Conservation (phyloP, 2,113 vertebrate species). For the Cheilinus undulatus region DNA sequence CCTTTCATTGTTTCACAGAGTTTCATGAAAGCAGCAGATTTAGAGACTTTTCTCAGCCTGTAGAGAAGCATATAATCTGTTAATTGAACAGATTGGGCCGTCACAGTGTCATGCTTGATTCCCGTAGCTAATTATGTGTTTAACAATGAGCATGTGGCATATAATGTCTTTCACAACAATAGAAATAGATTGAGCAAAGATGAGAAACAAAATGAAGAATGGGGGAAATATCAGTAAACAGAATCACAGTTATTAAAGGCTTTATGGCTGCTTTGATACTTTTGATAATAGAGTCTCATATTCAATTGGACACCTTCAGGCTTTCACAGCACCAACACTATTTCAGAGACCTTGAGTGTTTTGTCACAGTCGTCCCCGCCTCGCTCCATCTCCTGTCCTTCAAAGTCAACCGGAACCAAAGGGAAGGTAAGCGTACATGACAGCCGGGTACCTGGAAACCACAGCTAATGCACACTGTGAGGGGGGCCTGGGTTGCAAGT, state of each 20-base stretch:
- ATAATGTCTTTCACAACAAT: not conserved
- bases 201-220: not conserved
- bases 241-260: not conserved
- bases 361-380: slow-evolving; percentile 31
- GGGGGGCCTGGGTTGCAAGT: slow-evolving; percentile 48
- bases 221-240: not conserved
- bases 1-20: not conserved
- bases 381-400: slow-evolving; percentile 43
- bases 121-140: not conserved
- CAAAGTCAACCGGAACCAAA: slow-evolving; percentile 77
- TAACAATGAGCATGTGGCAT: slow-evolving; percentile 1
- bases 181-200: not conserved
- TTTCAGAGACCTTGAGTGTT: slow-evolving; percentile 35
- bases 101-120: not conserved
- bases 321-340: slow-evolving; percentile 3
- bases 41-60: not conserved
- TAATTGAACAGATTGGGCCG: slow-evolving; percentile 2
- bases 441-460: slow-evolving; percentile 51
- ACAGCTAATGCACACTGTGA: slow-evolving; percentile 63
- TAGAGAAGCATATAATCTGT: not conserved
- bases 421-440: slow-evolving; percentile 55
- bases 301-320: slow-evolving; percentile 8
- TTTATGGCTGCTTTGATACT: slow-evolving; percentile 23
- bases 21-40: not conserved
- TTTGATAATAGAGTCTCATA: slow-evolving; percentile 14